phyloP scores from a whole-genome alignment of 2,113 vertebrate species.

The Gambusia affinis region DNA sequence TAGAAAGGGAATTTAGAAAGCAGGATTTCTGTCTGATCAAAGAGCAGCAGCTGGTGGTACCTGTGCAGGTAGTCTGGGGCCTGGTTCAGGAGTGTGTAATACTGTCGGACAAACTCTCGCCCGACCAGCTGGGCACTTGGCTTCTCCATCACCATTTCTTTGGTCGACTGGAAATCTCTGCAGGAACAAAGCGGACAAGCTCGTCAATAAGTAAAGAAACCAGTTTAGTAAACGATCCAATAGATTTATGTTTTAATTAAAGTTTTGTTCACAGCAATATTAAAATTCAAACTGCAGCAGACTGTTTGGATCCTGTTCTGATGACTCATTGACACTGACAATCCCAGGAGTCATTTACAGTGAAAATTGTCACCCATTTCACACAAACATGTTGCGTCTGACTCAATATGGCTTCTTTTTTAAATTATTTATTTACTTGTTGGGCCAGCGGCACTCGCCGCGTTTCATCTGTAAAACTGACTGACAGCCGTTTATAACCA shows the following conservation, averaged over 20 bases:
- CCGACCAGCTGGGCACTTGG: constrained; percentile 99
- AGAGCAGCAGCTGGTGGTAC: constrained; percentile 64
- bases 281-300: neutral
- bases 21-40: neutral
- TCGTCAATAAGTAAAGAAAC: neutral
- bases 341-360: neutral
- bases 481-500: neutral
- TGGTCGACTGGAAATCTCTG: constrained; percentile 88
- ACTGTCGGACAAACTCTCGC: constrained; percentile 99
- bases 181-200: neutral
- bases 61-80: constrained; percentile 98
- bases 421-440: no score
- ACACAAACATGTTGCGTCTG: neutral
- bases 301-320: neutral
- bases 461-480: constrained; percentile 1
- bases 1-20: neutral
- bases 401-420: neutral
- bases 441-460: neutral
- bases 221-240: neutral
- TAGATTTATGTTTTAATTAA: neutral
- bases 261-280: neutral
- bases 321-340: neutral
- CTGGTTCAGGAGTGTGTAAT: constrained; percentile 97
- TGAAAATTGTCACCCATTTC: neutral
- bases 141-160: constrained; percentile 99